These are phyloP conservation scores for Upupa epops DNA, from an alignment of 2,113 vertebrate species.

Conservation along the genomic window DNA sequence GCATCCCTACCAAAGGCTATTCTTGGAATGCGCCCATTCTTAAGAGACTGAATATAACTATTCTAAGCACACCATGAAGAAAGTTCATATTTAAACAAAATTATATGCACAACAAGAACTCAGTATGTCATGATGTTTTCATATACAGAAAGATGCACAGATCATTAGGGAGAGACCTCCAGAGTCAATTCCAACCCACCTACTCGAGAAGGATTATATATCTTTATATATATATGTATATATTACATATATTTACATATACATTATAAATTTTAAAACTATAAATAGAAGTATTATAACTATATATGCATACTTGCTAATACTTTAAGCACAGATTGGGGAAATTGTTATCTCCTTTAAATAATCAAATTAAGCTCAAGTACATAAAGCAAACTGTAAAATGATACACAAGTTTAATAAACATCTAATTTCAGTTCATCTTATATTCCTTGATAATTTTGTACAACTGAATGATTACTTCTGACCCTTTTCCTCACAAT, in stretches of 20 bases:
- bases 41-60: background rate
- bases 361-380: background rate
- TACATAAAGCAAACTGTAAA: background rate
- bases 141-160: too few species aligned
- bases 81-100: background rate
- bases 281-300: background rate
- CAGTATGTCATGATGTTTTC: background rate
- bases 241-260: background rate
- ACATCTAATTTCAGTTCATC: background rate
- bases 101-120: background rate
- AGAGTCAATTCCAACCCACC: too few species aligned
- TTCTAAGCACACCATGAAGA: background rate
- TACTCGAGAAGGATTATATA: too few species aligned
- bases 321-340: background rate
- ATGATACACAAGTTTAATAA: rapidly evolving
- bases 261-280: background rate
- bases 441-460: background rate
- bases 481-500: background rate
- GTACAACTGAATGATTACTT: background rate
- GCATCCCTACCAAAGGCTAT: too few species aligned
- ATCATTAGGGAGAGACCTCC: too few species aligned
- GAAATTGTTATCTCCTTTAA: background rate
- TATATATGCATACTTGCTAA: background rate
- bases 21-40: background rate
- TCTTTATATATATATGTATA: too few species aligned